Evolutionary conservation across 2,888 invertebrate genomes (phyloP), one percentile per base, ranked within the genome.

Genomic region (Thumatha senex): DNA sequence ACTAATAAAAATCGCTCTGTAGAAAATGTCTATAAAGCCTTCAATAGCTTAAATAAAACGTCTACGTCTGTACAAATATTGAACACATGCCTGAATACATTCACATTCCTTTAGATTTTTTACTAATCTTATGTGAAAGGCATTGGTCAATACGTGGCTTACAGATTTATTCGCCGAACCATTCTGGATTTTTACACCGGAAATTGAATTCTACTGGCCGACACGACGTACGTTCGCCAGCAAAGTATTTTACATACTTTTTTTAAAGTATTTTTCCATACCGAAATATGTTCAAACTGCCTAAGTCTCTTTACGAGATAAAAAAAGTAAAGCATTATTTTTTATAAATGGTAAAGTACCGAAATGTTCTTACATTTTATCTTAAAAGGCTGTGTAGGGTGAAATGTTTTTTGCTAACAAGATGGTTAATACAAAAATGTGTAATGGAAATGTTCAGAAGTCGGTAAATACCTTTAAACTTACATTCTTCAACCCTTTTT

Each of bases 131-230:
- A 62, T 62, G 56, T 58, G 67, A 64, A 67, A 62, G 49, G 58
- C 15, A 59, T 38, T 30, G 62, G 67, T 67, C 67, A 67, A 63
- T 67, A 67, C 51, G 51, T 41, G 50, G 51, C 51, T 56, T 40
- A 39, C 42, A 53, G 55, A 58, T 62, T 61, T 58, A 62, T 56
- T 57, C 55, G 43, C 29, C 55, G 48, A 46, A 52, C 54, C 50
- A 64, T 72, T 72, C 74, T 67, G 64, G 53, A 74, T 77, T 83
- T 82, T 84, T 83, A 72, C 72, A 67, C 74, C 75, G 83, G 82
- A 84, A 84, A 85, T 85, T 84, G 84, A 77, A 82, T 83, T 79
- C 76, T 67, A 72, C 70, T 71, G 72, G 62, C 61, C 70, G 70
- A 57, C 68, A 54, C 70, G 70, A 57, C 68, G 55, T 51, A 59